These are phyloP conservation scores for Epizoanthus scotinus DNA, from an alignment of 92 coral and sea anemone genomes.

Conservation along the genomic window DNA sequence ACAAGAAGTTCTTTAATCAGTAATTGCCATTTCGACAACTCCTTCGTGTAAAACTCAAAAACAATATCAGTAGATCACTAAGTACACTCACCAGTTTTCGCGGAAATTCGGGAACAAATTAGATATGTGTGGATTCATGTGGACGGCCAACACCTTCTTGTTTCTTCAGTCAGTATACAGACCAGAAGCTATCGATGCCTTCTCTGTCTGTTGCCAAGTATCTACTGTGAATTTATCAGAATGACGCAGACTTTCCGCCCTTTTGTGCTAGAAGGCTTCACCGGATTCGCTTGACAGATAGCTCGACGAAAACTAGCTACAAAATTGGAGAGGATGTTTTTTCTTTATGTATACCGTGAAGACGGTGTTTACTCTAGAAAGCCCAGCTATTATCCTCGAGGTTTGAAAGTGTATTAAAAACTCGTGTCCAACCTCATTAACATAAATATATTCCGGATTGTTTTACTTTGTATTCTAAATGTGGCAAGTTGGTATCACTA, in stretches of 20 bases:
- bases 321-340: conserved; percentile 4
- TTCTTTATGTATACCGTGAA: neutral
- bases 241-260: conserved; percentile 42
- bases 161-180: neutral
- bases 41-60: neutral
- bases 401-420: conserved; percentile 39
- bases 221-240: conserved; percentile 36
- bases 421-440: conserved; percentile 19
- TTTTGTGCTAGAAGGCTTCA: conserved; percentile 24
- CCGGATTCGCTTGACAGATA: conserved; percentile 18
- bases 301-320: conserved; percentile 24
- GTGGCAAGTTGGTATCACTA: conserved; percentile 1
- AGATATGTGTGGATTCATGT: neutral
- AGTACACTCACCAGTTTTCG: conserved; percentile 27
- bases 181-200: neutral
- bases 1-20: conserved; percentile 17
- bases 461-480: conserved; percentile 21
- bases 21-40: conserved; percentile 9
- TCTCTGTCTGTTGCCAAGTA: conserved; percentile 39
- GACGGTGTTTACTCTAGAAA: conserved; percentile 28
- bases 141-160: neutral
- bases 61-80: neutral
- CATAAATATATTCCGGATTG: conserved; percentile 41
- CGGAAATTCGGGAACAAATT: conserved; percentile 16
- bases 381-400: conserved; percentile 36